Evolutionary conservation across 2,888 invertebrate genomes (phyloP), one percentile per base, ranked within the genome.

Genomic region (Cactoblastis cactorum): DNA sequence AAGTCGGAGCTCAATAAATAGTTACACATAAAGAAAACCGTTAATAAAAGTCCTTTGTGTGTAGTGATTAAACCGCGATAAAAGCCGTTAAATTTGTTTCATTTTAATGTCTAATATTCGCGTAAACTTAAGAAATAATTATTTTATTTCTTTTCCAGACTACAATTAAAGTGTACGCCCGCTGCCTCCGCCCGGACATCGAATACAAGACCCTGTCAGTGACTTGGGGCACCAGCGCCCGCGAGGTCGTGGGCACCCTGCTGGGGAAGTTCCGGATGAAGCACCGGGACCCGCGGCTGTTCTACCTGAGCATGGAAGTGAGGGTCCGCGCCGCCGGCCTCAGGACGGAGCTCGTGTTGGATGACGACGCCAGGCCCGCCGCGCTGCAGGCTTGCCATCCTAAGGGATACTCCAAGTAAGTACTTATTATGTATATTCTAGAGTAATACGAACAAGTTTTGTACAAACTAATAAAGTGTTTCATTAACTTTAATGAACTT

Each of bases 201-300:
- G 97, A 98, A 81, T 98, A 98, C 92, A 98, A 98, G 85, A 98
- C 98, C 0, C 89, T 98, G 53, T 94, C 96, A 60, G 96, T 98
- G 63, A 95, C 95, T 47, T 96, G 95, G 91, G 94, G 95, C 69
- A 97, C 97, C 11, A 94, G 96, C 1, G 96, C 96, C 68, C 93
- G 94, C 67, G 96, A 97, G 80, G 95, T 98, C 57, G 95, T 98
- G 9, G 90, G 92, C 55, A 95, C 95, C 47, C 90, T 98, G 17
- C 90, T 98, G 56, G 93, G 95, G 81, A 97, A 98, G 91, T 96
- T 94, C 83, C 93, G 96, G 69, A 97, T 97, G 96, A 92, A 96
- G 64, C 97, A 97, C 79, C 92, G 97, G 19, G 98, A 98, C 83
- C 96, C 97, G 0, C 93, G 97, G 65, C 92, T 98, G 17, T 98